phyloP scores from a whole-genome alignment of 2,113 vertebrate genomes.

The Rhinogobius similis region DNA sequence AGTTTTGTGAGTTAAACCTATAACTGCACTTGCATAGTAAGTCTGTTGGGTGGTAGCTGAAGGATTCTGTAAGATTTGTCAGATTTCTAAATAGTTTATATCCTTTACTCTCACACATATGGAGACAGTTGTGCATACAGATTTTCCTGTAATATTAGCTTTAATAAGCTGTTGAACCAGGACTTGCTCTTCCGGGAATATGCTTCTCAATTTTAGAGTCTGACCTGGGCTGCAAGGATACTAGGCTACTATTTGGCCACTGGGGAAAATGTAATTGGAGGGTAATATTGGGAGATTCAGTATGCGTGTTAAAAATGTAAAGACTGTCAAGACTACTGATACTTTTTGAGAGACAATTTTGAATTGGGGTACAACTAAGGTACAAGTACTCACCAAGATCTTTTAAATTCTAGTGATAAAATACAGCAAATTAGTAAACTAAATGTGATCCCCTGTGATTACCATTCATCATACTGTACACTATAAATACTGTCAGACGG shows the following conservation, averaged over 20 bases:
- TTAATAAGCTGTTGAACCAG: background rate
- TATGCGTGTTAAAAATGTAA: background rate
- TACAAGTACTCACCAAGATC: background rate
- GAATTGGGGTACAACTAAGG: background rate
- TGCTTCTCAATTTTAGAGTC: background rate
- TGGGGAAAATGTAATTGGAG: background rate
- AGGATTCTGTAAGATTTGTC: no score
- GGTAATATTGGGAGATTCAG: background rate
- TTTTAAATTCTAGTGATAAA: background rate
- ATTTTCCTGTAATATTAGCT: background rate
- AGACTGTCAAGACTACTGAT: conserved; percentile 2
- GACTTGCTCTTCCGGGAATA: background rate
- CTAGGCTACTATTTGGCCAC: background rate
- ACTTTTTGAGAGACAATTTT: background rate
- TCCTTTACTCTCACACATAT: background rate
- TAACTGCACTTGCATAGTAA: background rate
- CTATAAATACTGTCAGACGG: background rate
- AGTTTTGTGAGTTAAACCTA: background rate
- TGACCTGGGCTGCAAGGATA: background rate
- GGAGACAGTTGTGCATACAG: no score
- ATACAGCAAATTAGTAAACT: background rate
- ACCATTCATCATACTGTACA: background rate
- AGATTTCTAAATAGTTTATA: background rate
- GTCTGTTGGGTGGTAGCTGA: no score
- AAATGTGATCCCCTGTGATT: background rate